Conservation (phyloP, 2,797 vertebrate species). For the Poecilia gillii region DNA sequence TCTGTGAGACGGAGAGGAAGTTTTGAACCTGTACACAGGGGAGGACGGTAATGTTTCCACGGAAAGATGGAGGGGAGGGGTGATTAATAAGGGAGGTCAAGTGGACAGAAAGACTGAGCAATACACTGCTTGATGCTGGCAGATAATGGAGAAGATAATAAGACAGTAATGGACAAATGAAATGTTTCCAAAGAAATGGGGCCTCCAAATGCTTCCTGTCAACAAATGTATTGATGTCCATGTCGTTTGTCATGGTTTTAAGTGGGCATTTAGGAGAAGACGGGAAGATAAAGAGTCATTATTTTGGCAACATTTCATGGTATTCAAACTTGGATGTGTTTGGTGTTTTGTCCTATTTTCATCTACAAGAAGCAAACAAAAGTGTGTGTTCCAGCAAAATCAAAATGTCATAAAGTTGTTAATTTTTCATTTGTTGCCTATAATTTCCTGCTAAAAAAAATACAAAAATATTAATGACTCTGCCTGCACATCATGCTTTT, state of each 20-base stretch:
- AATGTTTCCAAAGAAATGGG: constrained; percentile 49
- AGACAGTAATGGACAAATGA: constrained; percentile 69
- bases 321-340: not conserved
- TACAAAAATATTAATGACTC: not conserved
- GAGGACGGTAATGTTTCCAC: constrained; percentile 57
- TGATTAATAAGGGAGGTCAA: constrained; percentile 71
- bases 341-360: not conserved
- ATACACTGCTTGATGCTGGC: constrained; percentile 37
- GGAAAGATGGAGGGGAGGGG: constrained; percentile 56
- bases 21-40: constrained; percentile 24
- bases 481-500: not conserved
- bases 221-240: constrained; percentile 42
- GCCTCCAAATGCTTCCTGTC: constrained; percentile 62
- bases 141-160: constrained; percentile 69
- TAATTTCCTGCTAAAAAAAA: not conserved
- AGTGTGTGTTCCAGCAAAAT: not conserved
- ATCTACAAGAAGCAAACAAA: not conserved
- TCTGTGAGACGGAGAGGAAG: constrained; percentile 49
- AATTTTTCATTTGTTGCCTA: not conserved
- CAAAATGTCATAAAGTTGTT: not conserved
- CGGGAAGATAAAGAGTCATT: constrained; percentile 17
- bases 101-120: constrained; percentile 56
- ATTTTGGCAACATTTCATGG: not conserved
- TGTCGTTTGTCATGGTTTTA: constrained; percentile 35
- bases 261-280: constrained; percentile 25